Evolutionary conservation across 2,113 vertebrate species (phyloP), one percentile per base, ranked within the genome.

Genomic region (Anas platyrhynchos): DNA sequence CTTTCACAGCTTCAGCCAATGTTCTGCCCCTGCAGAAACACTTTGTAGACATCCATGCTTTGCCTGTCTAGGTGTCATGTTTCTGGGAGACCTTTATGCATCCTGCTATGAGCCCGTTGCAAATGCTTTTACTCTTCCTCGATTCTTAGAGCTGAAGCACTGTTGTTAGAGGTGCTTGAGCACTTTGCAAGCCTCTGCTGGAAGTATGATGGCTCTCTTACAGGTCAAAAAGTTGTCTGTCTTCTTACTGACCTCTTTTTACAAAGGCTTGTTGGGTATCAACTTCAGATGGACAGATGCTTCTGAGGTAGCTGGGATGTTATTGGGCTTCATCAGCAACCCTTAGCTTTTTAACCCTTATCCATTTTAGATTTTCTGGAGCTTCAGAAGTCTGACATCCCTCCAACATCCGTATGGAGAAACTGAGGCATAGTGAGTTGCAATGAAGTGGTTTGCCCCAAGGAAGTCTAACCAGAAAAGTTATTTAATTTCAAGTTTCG

Each of bases 1-100:
- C 95, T 97, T 94, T 96, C 63, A 88, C 27, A n/a, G 90, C 88
- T 90, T 96, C 88, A 85, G 90, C 91, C 82, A 78, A 4, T 94
- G 90, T 97, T 92, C 88, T 91, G 46, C 61, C 66, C 31, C 77
- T 69, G 21, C 62, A 82, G 80, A 92, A 94, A 73, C 38, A 68
- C 87, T 94, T 92, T 44, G 41, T n/a, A 18, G 58, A 34, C 29
- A 9, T 34, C 44, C 66, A 46, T 1, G 5, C 44, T 93, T 84
- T 79, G 29, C 36, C 71, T 16, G 13, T 88, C 36, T 50, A 48
- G 54, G 58, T 82, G n/a, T 79, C 50, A 1, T 36, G 43, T 93
- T 92, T 90, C 83, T 84, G 38, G 55, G 73, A 90, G 26, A 73
- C 34, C 62, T 74, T 72, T 86, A 7, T 16, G 46, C 31, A 55